A percentile compares a stretch with the other conserved stretches of the same genome.
These are phyloP conservation scores for Smittia sp. DNA, from an alignment of 2,888 invertebrate genomes.

Conservation along the genomic window DNA sequence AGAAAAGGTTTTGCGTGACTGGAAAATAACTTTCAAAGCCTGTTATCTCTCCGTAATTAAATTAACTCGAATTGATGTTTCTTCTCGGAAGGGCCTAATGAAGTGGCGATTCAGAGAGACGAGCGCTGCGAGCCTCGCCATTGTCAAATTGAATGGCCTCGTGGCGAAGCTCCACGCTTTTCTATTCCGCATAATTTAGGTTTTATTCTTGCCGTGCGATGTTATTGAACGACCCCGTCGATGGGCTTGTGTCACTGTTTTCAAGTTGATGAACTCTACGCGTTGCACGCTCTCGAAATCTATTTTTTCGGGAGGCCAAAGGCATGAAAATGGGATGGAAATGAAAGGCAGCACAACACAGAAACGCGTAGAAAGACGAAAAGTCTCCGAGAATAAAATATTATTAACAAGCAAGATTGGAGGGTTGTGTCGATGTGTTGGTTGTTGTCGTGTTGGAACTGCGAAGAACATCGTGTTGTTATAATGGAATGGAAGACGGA, in stretches of 20 bases:
- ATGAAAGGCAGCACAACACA: neutral
- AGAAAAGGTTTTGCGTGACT: too few species aligned
- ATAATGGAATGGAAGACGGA: conserved; percentile 14
- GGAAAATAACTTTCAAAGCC: too few species aligned
- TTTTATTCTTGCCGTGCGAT: neutral
- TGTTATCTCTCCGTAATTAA: too few species aligned
- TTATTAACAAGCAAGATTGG: neutral
- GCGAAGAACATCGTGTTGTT: conserved; percentile 15
- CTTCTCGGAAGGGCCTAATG: too few species aligned
- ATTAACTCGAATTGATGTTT: too few species aligned
- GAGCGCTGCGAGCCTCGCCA: too few species aligned
- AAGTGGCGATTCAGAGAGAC: too few species aligned
- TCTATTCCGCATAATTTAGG: too few species aligned
- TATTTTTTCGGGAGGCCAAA: neutral
- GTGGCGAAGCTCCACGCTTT: too few species aligned
- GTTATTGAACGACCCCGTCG: neutral
- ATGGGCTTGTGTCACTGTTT: conserved; percentile 10
- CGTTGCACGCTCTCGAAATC: neutral
- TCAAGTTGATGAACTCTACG: neutral
- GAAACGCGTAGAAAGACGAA: neutral
- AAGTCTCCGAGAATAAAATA: conserved; percentile 8
- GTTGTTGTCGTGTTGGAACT: conserved; percentile 15
- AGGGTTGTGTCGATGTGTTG: neutral
- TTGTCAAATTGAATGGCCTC: too few species aligned
- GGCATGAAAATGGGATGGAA: neutral